A percentile compares a stretch with the other conserved stretches of the same genome.
Evolutionary conservation across 2,888 invertebrate species (phyloP).

Genomic region (Caenorhabditis sulstoni): DNA sequence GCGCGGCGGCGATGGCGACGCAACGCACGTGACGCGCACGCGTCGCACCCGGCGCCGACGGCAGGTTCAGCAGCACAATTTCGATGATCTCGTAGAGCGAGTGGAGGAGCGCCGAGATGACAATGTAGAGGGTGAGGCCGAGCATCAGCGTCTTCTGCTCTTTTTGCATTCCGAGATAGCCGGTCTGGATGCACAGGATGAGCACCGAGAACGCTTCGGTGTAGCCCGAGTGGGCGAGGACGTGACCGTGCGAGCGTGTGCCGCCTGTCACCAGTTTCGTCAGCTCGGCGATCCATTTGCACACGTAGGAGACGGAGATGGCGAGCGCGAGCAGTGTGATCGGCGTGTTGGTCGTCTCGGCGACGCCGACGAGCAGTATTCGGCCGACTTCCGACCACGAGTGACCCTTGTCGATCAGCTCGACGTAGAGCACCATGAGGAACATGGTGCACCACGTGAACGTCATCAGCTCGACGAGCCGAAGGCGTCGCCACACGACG

Average conservation of each 20-base stretch:
- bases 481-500: conserved; percentile 81
- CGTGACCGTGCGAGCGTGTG: conserved; percentile 65
- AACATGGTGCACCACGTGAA: conserved; percentile 83
- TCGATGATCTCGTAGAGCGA: conserved; percentile 83
- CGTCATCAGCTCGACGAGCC: conserved; percentile 82
- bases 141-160: conserved; percentile 83
- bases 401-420: conserved; percentile 74
- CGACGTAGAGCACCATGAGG: conserved; percentile 81
- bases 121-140: conserved; percentile 83
- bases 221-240: conserved; percentile 79
- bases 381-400: conserved; percentile 67
- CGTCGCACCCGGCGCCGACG: conserved; percentile 78
- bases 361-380: conserved; percentile 71
- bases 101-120: conserved; percentile 84
- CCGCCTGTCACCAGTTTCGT: conserved; percentile 64
- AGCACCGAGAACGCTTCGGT: conserved; percentile 83
- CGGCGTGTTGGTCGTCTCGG: conserved; percentile 81
- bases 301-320: conserved; percentile 81
- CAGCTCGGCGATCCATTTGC: conserved; percentile 67
- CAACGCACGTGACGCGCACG: conserved; percentile 70
- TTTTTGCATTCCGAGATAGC: conserved; percentile 82
- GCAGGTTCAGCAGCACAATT: conserved; percentile 82
- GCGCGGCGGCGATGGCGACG: conserved; percentile 63
- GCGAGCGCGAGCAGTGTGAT: conserved; percentile 83
- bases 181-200: conserved; percentile 83